Conservation (phyloP, 2,113 vertebrate genomes). For the Callocephalon fimbriatum region DNA sequence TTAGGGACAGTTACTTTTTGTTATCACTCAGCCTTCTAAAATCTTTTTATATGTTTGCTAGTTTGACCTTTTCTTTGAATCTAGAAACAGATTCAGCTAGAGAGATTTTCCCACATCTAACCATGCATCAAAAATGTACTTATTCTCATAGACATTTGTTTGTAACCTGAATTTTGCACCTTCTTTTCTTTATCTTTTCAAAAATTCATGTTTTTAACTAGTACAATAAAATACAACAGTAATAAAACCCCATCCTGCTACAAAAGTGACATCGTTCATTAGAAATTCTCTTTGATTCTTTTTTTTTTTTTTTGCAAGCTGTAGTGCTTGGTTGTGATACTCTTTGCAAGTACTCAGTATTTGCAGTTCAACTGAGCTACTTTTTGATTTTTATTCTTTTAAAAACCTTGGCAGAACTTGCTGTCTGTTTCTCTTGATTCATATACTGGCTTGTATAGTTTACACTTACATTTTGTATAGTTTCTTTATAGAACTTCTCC, state of each 20-base stretch:
- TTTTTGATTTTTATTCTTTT: conserved; percentile 45
- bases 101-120: not conserved
- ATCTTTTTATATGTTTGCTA: not conserved
- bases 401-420: not conserved
- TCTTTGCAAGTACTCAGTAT: not conserved
- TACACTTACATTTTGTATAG: not conserved
- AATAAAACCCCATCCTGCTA: not conserved
- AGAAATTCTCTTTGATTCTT: conserved; percentile 50
- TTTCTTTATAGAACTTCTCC: not conserved
- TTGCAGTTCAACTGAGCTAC: conserved; percentile 11
- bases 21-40: not conserved
- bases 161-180: not conserved
- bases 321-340: conserved; percentile 3
- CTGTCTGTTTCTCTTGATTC: not conserved
- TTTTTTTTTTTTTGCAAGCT: not conserved
- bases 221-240: not conserved
- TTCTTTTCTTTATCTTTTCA: not conserved
- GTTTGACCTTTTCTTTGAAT: not conserved
- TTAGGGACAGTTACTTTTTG: not conserved
- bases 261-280: conserved; percentile 7
- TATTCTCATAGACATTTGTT: not conserved
- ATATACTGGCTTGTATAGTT: not conserved
- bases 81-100: not conserved
- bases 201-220: not conserved
- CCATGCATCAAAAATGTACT: not conserved